Conservation (phyloP, 1,140 invertebrate genomes). For the Metopolophium dirhodum region DNA sequence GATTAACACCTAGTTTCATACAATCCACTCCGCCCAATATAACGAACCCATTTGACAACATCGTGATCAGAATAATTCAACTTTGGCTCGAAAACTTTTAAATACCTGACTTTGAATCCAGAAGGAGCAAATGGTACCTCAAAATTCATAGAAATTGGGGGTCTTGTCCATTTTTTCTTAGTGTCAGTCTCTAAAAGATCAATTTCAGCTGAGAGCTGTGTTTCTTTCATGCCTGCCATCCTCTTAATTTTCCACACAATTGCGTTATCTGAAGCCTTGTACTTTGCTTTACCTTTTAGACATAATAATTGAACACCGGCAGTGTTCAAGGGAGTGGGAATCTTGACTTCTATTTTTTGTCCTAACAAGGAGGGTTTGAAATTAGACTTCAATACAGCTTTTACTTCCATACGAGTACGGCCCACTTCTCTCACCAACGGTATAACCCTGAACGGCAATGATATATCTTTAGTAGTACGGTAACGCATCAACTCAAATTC, state of each 20-base stretch:
- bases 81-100: conserved; percentile 99
- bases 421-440: conserved; percentile 97
- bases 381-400: conserved; percentile 99
- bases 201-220: conserved; percentile 98
- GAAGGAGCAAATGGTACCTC: conserved; percentile 96
- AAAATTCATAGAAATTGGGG: conserved; percentile 99
- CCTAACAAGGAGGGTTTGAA: conserved; percentile 98
- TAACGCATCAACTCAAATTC: conserved; percentile 99
- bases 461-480: conserved; percentile 99
- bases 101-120: conserved; percentile 97
- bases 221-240: conserved; percentile 99
- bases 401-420: conserved; percentile 99
- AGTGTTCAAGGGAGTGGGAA: conserved; percentile 98
- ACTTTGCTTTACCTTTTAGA: conserved; percentile 99
- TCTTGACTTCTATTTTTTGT: conserved; percentile 99
- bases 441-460: conserved; percentile 98
- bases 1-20: conserved; percentile 97
- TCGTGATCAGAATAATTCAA: conserved; percentile 99
- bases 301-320: conserved; percentile 99
- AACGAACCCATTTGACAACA: conserved; percentile 99
- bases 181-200: conserved; percentile 98
- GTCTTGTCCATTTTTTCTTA: conserved; percentile 99
- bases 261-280: conserved; percentile 99
- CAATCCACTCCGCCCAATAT: conserved; percentile 97
- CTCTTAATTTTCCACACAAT: conserved; percentile 99